phyloP scores from a whole-genome alignment of 2,797 vertebrate genomes.

The Salmo trutta region DNA sequence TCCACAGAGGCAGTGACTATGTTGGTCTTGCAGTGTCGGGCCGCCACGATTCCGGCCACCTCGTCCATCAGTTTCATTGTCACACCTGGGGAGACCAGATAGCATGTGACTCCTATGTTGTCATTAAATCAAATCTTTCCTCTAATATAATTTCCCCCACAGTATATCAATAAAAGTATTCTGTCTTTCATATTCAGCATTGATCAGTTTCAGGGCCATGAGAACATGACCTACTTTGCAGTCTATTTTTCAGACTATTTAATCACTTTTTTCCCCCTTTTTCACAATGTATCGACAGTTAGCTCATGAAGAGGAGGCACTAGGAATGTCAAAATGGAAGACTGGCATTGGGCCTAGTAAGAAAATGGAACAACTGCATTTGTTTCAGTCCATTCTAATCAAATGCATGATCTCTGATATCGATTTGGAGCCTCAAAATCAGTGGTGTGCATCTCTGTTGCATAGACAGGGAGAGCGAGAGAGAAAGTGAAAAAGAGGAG shows the following conservation, averaged over 20 bases:
- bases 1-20: slow-evolving; percentile 94
- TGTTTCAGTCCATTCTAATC: neutral
- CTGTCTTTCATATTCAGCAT: neutral
- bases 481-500: neutral
- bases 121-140: neutral
- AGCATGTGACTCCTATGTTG: neutral
- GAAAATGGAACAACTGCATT: neutral
- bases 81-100: slow-evolving; percentile 78
- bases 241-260: neutral
- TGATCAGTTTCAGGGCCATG: neutral
- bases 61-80: slow-evolving; percentile 99
- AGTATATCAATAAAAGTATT: slow-evolving; percentile 7
- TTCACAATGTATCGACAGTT: neutral
- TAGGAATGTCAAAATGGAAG: neutral
- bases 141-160: neutral
- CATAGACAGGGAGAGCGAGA: slow-evolving; percentile 7
- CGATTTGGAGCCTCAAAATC: neutral
- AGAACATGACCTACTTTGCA: neutral
- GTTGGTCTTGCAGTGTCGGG: slow-evolving; percentile 94
- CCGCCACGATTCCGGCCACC: slow-evolving; percentile 90
- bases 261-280: neutral
- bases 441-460: slow-evolving; percentile 2
- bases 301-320: neutral
- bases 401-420: neutral
- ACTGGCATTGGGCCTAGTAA: neutral